These are phyloP conservation scores for Drosophila tropicalis DNA, from an alignment of 1,140 invertebrate species.

Conservation along the genomic window DNA sequence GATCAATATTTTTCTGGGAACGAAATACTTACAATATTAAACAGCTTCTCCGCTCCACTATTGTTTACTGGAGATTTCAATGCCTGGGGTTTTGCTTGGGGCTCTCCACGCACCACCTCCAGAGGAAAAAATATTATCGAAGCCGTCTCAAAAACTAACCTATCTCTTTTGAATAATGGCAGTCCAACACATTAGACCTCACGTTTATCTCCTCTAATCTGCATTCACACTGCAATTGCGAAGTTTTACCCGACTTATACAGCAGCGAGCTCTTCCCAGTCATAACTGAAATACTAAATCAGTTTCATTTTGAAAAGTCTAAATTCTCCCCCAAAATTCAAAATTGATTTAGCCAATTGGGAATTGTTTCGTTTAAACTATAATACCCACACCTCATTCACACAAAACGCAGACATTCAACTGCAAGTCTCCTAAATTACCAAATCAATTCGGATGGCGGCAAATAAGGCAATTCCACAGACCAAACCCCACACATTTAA, in stretches of 20 bases:
- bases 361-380: too few species aligned
- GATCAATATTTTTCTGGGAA: slow-evolving; percentile 17
- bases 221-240: slow-evolving; percentile 1
- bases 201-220: slow-evolving; percentile 5
- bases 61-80: too few species aligned
- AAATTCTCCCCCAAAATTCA: too few species aligned
- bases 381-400: background rate
- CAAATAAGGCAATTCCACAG: slow-evolving; percentile 5
- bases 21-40: slow-evolving; percentile 10
- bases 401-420: slow-evolving; percentile 5
- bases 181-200: background rate
- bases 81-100: too few species aligned
- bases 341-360: background rate
- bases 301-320: too few species aligned
- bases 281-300: background rate
- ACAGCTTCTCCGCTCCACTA: background rate
- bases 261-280: background rate
- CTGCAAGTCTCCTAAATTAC: slow-evolving; percentile 3
- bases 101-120: too few species aligned
- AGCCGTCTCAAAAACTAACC: too few species aligned
- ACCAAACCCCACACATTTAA: slow-evolving; percentile 11
- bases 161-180: too few species aligned
- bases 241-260: slow-evolving; percentile 2
- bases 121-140: too few species aligned
- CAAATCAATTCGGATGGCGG: slow-evolving; percentile 3